A percentile compares a stretch with the other conserved stretches of the same genome.
Evolutionary conservation across 92 coral and sea anemone species (phyloP).

Genomic region (Anthopleura xanthogrammica): DNA sequence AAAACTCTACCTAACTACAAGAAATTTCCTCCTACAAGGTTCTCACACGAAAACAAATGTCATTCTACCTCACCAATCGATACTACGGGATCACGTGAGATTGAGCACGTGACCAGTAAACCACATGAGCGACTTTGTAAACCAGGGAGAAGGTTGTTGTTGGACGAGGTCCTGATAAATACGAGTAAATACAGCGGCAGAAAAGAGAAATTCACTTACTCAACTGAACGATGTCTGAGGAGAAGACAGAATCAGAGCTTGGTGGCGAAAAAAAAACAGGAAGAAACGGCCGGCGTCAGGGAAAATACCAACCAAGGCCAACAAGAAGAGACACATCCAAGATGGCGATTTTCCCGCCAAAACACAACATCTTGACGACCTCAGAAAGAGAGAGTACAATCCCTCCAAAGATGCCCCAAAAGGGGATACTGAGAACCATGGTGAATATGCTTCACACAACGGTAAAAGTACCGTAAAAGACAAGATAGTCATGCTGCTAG

Average conservation of each 20-base stretch:
- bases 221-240: not conserved
- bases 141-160: not conserved
- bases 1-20: too few species aligned
- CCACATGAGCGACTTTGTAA: not conserved
- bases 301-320: not conserved
- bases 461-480: not conserved
- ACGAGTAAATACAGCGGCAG: not conserved
- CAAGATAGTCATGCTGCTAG: not conserved
- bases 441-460: not conserved
- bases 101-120: not conserved
- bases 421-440: not conserved
- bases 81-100: constrained; percentile 53
- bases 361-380: not conserved
- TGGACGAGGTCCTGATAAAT: not conserved
- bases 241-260: not conserved
- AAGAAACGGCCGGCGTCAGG: not conserved
- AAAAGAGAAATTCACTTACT: not conserved
- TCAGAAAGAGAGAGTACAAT: not conserved
- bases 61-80: constrained; percentile 49
- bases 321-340: constrained; percentile 13
- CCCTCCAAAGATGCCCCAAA: not conserved
- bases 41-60: too few species aligned
- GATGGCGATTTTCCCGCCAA: constrained; percentile 18
- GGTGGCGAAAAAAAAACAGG: not conserved
- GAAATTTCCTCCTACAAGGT: too few species aligned